These are phyloP conservation scores for Calliopum simillimum DNA, from an alignment of 2,888 invertebrate species.

Conservation along the genomic window DNA sequence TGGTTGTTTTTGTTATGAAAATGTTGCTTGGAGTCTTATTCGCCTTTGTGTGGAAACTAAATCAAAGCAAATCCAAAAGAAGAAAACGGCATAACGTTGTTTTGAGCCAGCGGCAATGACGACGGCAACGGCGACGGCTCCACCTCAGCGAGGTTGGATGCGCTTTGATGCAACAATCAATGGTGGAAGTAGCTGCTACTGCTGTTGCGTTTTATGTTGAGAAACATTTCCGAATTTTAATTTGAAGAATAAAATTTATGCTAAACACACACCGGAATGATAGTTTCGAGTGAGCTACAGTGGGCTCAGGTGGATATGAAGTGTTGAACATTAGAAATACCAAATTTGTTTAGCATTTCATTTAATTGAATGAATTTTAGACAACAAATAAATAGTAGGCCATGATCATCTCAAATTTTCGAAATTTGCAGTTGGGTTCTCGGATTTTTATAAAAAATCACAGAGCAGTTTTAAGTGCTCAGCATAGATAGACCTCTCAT, in stretches of 20 bases:
- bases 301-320: constrained; percentile 37
- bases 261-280: background rate
- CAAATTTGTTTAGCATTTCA: too few relatives aligned
- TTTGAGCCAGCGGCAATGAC: background rate
- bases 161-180: background rate
- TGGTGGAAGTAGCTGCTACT: constrained; percentile 1
- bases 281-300: constrained; percentile 49
- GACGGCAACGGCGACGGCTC: background rate
- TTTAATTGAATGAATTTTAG: too few relatives aligned
- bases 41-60: background rate
- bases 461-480: too few relatives aligned
- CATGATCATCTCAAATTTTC: too few relatives aligned
- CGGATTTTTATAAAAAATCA: too few relatives aligned
- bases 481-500: too few relatives aligned
- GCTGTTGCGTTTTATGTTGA: constrained; percentile 1
- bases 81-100: constrained; percentile 35
- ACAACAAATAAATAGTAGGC: too few relatives aligned
- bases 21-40: background rate
- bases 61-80: constrained; percentile 11
- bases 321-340: too few relatives aligned
- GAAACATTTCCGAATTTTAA: constrained; percentile 11
- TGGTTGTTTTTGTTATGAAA: background rate
- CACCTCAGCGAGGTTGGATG: constrained; percentile 10
- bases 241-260: constrained; percentile 14
- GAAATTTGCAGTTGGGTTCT: too few relatives aligned